These are phyloP conservation scores for Hemicordylus capensis DNA, from an alignment of 2,113 vertebrate species.

Conservation along the genomic window DNA sequence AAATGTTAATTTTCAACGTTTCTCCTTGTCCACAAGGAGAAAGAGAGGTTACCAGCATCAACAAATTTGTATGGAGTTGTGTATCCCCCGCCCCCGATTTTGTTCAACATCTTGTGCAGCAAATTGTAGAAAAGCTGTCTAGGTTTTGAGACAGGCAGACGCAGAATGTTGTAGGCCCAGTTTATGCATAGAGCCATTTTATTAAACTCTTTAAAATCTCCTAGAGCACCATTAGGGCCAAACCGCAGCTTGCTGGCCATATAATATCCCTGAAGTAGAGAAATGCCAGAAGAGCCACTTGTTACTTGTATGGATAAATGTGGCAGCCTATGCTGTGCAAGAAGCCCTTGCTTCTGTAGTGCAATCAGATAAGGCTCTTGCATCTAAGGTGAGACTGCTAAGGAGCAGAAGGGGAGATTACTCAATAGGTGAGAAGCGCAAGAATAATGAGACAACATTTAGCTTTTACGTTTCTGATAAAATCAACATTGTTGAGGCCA, in stretches of 20 bases:
- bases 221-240: not conserved
- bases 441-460: not conserved
- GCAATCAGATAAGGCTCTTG: slow-evolving; percentile 14
- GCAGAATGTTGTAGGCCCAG: not conserved
- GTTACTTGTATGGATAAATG: slow-evolving; percentile 20
- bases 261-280: not conserved
- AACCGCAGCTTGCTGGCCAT: not conserved
- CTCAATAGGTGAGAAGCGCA: not conserved
- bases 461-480: not conserved
- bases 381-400: slow-evolving; percentile 17
- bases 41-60: not conserved
- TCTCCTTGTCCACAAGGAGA: too few relatives aligned
- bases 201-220: not conserved
- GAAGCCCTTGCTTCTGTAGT: slow-evolving; percentile 14
- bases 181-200: not conserved
- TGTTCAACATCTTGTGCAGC: not conserved
- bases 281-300: not conserved
- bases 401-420: slow-evolving; percentile 13
- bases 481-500: not conserved
- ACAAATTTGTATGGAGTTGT: not conserved
- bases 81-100: not conserved
- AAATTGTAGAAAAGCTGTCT: not conserved
- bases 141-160: not conserved
- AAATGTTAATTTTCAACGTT: too few relatives aligned
- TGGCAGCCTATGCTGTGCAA: slow-evolving; percentile 41